These are phyloP conservation scores for Ciconia stormi DNA, from an alignment of 2,113 vertebrate genomes.

Conservation along the genomic window DNA sequence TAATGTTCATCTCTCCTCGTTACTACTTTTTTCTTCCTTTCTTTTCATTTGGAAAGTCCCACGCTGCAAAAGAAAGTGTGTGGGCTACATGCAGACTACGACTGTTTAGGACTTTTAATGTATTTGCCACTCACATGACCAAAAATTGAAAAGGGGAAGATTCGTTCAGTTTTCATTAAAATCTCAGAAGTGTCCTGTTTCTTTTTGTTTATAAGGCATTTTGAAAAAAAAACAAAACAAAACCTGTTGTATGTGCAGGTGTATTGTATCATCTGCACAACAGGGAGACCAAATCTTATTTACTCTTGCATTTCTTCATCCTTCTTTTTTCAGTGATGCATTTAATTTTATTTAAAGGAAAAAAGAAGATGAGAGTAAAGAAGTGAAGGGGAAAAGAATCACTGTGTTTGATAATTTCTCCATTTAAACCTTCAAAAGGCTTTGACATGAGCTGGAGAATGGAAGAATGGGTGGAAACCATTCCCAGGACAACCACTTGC, in stretches of 20 bases:
- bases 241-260: not conserved
- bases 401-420: not conserved
- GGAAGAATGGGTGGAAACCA: not conserved
- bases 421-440: not conserved
- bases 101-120: not conserved
- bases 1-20: not conserved
- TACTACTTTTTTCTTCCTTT: not conserved
- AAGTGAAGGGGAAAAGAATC: not conserved
- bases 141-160: not conserved
- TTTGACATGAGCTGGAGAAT: not conserved
- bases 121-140: not conserved
- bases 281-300: not conserved
- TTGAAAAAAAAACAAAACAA: not conserved
- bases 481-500: conserved; percentile 17
- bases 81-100: not conserved
- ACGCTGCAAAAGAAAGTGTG: not conserved
- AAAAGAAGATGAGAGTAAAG: not conserved
- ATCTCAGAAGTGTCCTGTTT: not conserved
- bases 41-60: not conserved
- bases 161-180: not conserved
- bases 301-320: not conserved
- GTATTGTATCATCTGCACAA: not conserved
- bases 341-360: not conserved
- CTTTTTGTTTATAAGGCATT: not conserved
- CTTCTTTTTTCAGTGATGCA: not conserved